Conservation (phyloP, 2,797 vertebrate species). For the Periophthalmus magnuspinnatus region DNA sequence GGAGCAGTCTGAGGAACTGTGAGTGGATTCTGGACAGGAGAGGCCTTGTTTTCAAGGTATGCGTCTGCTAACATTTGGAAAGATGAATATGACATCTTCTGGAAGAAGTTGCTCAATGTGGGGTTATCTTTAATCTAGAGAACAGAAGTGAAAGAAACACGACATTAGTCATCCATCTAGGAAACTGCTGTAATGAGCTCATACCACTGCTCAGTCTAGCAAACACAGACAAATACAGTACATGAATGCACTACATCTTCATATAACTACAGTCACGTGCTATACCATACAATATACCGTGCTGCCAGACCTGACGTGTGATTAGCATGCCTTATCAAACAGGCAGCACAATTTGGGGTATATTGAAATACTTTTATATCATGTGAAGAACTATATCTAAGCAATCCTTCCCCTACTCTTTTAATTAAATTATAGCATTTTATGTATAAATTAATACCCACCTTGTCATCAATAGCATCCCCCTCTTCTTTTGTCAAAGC, state of each 20-base stretch:
- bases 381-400: too few species aligned
- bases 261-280: background rate
- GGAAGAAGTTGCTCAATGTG: conserved; percentile 77
- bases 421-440: background rate
- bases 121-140: conserved; percentile 81
- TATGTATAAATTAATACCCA: conserved; percentile 51
- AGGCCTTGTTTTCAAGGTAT: conserved; percentile 64
- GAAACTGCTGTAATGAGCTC: background rate
- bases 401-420: too few species aligned
- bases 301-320: background rate
- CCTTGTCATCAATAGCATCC: conserved; percentile 82
- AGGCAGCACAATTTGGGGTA: background rate
- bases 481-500: conserved; percentile 81
- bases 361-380: background rate
- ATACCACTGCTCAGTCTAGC: background rate
- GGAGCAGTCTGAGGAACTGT: conserved; percentile 49
- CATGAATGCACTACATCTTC: background rate
- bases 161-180: background rate
- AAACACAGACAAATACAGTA: background rate
- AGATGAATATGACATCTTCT: conserved; percentile 80
- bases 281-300: background rate
- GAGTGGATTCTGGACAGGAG: conserved; percentile 31
- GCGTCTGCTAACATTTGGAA: conserved; percentile 84
- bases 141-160: conserved; percentile 11
- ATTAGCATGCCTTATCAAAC: background rate